A percentile compares a stretch with the other conserved stretches of the same genome.
Conservation (phyloP, 1,140 invertebrate species). For the Aphidius gifuensis region DNA sequence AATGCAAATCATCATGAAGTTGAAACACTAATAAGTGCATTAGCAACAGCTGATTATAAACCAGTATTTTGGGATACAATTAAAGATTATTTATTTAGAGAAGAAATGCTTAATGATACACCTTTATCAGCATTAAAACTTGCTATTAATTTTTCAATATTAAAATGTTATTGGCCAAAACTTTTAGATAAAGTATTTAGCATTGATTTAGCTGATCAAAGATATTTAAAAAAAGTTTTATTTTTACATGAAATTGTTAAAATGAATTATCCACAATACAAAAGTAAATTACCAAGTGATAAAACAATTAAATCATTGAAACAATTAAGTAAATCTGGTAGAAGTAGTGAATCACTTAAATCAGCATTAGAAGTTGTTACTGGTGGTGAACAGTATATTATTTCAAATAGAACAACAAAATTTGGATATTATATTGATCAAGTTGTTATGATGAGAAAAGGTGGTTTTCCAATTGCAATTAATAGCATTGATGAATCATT, state of each 20-base stretch:
- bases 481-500: constrained; percentile 31
- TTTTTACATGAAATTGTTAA: too few species aligned
- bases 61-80: constrained; percentile 58
- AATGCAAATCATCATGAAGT: constrained; percentile 36
- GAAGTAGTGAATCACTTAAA: too few species aligned
- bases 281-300: too few species aligned
- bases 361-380: too few species aligned
- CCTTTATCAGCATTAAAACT: constrained; percentile 47
- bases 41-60: constrained; percentile 59
- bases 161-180: constrained; percentile 57
- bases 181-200: constrained; percentile 56
- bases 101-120: constrained; percentile 41
- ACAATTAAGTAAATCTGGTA: too few species aligned
- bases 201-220: too few species aligned
- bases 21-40: constrained; percentile 53
- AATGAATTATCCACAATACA: too few species aligned
- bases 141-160: constrained; percentile 54
- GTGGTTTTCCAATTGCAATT: constrained; percentile 53
- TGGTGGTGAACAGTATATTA: background rate
- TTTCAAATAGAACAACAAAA: background rate
- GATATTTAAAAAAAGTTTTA: too few species aligned
- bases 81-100: constrained; percentile 43
- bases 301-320: too few species aligned
- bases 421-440: constrained; percentile 51
- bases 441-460: constrained; percentile 53